Percentiles rank a stretch among this genome's conserved stretches.
Evolutionary conservation across 2,113 vertebrate species (phyloP).

Genomic region (Hucho hucho): DNA sequence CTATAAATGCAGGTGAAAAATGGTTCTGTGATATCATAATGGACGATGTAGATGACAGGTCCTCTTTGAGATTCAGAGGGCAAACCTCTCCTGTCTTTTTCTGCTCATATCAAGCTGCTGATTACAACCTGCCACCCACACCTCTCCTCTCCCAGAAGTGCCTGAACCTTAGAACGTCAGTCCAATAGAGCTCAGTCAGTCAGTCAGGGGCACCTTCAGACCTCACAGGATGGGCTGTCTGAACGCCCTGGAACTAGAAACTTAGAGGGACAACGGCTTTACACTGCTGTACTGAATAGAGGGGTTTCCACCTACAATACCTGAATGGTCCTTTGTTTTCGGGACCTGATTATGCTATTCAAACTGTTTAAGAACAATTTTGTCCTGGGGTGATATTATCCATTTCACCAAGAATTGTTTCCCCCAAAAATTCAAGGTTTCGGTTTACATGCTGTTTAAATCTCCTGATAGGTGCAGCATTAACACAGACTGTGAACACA

Average conservation of each 20-base stretch:
- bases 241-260: not conserved
- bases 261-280: not conserved
- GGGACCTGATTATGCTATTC: not conserved
- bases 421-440: too few species aligned
- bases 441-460: slow-evolving; percentile 44
- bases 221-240: too few species aligned
- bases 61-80: not conserved
- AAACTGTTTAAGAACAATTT: not conserved
- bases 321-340: not conserved
- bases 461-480: slow-evolving; percentile 63
- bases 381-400: too few species aligned
- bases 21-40: not conserved
- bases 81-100: not conserved
- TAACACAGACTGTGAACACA: slow-evolving; percentile 65
- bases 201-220: too few species aligned
- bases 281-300: not conserved
- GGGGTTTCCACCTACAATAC: not conserved
- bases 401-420: too few species aligned
- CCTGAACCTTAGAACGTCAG: too few species aligned
- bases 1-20: too few species aligned
- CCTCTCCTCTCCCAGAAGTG: not conserved
- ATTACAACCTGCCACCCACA: not conserved
- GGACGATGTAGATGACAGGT: not conserved
- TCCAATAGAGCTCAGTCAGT: too few species aligned
- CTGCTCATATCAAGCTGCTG: not conserved